phyloP scores from a whole-genome alignment of 2,888 invertebrate genomes.

The Xanthostigma xanthostigma region DNA sequence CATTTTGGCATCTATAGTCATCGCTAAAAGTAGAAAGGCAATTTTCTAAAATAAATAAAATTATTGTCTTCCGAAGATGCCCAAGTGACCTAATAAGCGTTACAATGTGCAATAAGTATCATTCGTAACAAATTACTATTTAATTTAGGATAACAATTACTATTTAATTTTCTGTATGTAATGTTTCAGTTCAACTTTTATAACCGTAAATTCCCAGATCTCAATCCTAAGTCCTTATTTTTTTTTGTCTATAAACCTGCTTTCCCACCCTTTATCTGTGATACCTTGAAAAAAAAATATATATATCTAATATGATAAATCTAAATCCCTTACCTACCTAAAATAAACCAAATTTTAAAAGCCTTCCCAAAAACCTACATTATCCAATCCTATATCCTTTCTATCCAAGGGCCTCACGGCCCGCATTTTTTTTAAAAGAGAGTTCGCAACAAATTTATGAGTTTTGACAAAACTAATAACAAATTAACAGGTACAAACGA shows the following conservation, averaged over 20 bases:
- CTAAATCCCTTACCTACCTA: not conserved
- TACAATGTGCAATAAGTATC: slow-evolving; percentile 4
- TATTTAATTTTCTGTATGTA: slow-evolving; percentile 5
- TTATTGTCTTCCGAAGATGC: slow-evolving; percentile 8
- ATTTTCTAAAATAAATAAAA: not conserved
- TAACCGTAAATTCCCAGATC: slow-evolving; percentile 3
- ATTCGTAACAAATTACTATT: not conserved
- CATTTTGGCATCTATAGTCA: too few relatives aligned
- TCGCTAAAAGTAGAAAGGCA: too few relatives aligned
- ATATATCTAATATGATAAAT: not conserved
- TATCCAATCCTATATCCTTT: slow-evolving; percentile 5
- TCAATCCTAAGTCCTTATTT: slow-evolving; percentile 1
- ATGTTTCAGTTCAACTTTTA: slow-evolving; percentile 2
- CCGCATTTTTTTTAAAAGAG: slow-evolving; percentile 8
- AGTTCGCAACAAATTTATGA: not conserved
- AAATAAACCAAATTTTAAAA: too few relatives aligned
- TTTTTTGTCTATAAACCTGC: not conserved
- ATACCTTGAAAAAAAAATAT: slow-evolving; percentile 3
- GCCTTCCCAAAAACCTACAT: not conserved
- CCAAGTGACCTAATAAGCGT: slow-evolving; percentile 2
- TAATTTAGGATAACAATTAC: not conserved
- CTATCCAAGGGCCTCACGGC: slow-evolving; percentile 10
- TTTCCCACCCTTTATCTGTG: slow-evolving; percentile 5
- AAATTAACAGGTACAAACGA: not conserved
- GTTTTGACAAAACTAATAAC: not conserved